Evolutionary conservation across 2,888 invertebrate genomes (phyloP).

Genomic region (Tinea semifulvella): DNA sequence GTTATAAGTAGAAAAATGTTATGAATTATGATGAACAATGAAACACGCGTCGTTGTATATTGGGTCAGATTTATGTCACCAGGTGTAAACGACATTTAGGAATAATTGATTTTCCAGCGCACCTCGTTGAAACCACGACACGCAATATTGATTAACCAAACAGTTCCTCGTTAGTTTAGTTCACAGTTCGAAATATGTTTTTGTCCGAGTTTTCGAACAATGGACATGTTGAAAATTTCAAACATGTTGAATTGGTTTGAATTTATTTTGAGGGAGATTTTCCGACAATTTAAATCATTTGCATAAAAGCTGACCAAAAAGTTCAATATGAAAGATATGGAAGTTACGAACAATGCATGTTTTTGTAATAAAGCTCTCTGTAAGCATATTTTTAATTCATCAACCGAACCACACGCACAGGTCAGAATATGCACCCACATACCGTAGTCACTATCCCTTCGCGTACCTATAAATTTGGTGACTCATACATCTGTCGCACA

Average conservation of each 20-base stretch:
- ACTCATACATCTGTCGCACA: no score
- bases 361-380: no score
- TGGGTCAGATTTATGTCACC: conserved; percentile 1
- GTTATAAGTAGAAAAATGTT: neutral
- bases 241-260: neutral
- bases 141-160: conserved; percentile 18
- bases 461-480: no score
- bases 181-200: neutral
- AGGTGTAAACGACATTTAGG: conserved; percentile 18
- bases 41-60: neutral
- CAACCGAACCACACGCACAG: no score
- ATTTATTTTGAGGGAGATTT: neutral
- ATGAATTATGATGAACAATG: neutral
- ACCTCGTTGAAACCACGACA: conserved; percentile 16
- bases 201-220: neutral
- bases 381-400: no score
- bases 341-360: no score
- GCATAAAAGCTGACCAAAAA: no score
- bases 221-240: neutral
- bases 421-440: no score
- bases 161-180: conserved; percentile 8
- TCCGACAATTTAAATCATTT: neutral
- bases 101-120: conserved; percentile 18
- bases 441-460: no score
- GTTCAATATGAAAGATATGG: no score